A percentile compares a stretch with the other conserved stretches of the same genome.
phyloP scores from a whole-genome alignment of 2,888 invertebrate species.

The Oligia strigilis region DNA sequence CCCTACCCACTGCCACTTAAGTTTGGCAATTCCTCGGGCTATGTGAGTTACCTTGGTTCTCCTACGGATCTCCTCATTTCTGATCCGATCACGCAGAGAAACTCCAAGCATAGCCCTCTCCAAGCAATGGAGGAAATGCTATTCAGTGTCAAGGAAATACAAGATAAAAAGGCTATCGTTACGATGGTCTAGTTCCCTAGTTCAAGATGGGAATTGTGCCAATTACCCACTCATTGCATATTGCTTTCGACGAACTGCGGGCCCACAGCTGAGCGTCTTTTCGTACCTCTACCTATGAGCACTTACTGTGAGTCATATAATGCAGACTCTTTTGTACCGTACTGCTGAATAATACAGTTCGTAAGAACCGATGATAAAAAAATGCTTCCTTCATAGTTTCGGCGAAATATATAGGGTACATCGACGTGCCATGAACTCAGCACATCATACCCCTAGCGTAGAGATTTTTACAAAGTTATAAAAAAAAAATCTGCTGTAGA shows the following conservation, averaged over 20 bases:
- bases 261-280: not conserved
- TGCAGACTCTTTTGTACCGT: not conserved
- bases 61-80: too few relatives aligned
- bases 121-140: not conserved
- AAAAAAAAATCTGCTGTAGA: too few relatives aligned
- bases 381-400: not conserved
- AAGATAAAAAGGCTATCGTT: not conserved
- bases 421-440: too few relatives aligned
- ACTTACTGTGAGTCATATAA: conserved; percentile 20
- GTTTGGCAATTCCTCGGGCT: too few relatives aligned
- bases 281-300: not conserved
- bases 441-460: too few relatives aligned
- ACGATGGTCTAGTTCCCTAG: not conserved
- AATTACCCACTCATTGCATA: conserved; percentile 44
- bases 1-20: too few relatives aligned
- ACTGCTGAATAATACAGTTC: not conserved
- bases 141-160: conserved; percentile 1
- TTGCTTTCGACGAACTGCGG: conserved; percentile 17
- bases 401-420: not conserved
- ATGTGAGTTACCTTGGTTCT: too few relatives aligned
- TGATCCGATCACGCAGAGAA: too few relatives aligned
- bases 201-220: conserved; percentile 16
- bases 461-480: too few relatives aligned
- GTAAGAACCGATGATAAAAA: not conserved
- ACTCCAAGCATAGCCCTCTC: too few relatives aligned